Percentiles rank a stretch among this genome's conserved stretches.
These are phyloP conservation scores for Salminus brasiliensis DNA, from an alignment of 2,113 vertebrate species.

Conservation along the genomic window DNA sequence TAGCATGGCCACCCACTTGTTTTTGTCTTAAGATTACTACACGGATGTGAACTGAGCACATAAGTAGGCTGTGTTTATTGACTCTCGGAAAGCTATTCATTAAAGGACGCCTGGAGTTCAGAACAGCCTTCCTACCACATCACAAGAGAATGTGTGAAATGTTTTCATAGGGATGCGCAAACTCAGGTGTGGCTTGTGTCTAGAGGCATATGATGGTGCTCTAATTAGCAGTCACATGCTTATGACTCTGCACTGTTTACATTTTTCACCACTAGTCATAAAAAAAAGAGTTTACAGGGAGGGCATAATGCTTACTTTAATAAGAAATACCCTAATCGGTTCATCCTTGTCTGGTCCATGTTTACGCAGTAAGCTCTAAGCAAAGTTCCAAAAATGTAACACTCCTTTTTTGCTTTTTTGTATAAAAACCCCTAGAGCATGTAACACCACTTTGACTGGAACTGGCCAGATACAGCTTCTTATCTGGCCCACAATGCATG, in stretches of 20 bases:
- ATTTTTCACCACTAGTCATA: neutral
- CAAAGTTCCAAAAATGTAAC: no score
- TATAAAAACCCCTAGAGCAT: no score
- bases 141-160: neutral
- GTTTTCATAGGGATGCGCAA: neutral
- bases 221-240: neutral
- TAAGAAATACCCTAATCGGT: no score
- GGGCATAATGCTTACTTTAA: no score
- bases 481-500: no score
- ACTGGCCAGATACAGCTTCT: no score
- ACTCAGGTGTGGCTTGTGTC: neutral
- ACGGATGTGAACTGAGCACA: neutral
- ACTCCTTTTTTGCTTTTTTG: no score
- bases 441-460: no score
- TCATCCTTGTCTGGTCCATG: no score
- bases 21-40: slow-evolving; percentile 5
- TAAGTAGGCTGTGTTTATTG: neutral
- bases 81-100: neutral
- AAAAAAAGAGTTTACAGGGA: no score
- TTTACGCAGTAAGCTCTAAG: no score
- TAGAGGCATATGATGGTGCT: neutral
- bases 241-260: neutral
- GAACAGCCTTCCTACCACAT: neutral
- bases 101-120: neutral
- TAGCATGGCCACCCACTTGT: neutral